Evolutionary conservation across 2,888 invertebrate genomes (phyloP).

Genomic region (Athalia cordata): DNA sequence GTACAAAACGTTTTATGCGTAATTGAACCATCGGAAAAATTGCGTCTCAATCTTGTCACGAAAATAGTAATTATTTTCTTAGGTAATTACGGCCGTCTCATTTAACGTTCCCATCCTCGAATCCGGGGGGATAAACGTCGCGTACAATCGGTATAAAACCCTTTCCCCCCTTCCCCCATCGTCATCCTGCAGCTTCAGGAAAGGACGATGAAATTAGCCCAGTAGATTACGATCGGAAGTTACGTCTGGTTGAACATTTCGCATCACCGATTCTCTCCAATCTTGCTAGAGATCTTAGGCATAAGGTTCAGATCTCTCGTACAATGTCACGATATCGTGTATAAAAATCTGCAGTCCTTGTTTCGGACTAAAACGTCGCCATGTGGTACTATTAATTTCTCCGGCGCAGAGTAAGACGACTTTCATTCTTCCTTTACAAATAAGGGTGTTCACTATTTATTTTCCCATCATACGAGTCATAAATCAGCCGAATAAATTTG

Average conservation of each 20-base stretch:
- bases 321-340: too few species aligned
- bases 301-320: too few species aligned
- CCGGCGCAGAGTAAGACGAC: too few species aligned
- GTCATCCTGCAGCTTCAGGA: neutral
- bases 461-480: neutral
- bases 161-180: neutral
- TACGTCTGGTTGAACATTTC: neutral
- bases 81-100: conserved; percentile 1
- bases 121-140: neutral
- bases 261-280: conserved; percentile 4
- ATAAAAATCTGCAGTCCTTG: too few species aligned
- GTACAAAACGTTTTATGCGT: too few species aligned
- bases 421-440: neutral
- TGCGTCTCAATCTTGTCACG: neutral
- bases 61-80: conserved; percentile 9
- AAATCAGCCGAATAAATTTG: neutral
- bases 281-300: neutral
- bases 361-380: too few species aligned
- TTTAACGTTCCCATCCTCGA: neutral
- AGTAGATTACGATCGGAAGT: conserved; percentile 18
- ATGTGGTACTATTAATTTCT: too few species aligned
- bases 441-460: neutral
- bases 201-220: conserved; percentile 24
- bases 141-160: conserved; percentile 10
- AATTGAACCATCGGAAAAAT: too few species aligned